A percentile compares a stretch with the other conserved stretches of the same genome.
phyloP scores from a whole-genome alignment of 2,797 vertebrate species.

The Ispidina picta region DNA sequence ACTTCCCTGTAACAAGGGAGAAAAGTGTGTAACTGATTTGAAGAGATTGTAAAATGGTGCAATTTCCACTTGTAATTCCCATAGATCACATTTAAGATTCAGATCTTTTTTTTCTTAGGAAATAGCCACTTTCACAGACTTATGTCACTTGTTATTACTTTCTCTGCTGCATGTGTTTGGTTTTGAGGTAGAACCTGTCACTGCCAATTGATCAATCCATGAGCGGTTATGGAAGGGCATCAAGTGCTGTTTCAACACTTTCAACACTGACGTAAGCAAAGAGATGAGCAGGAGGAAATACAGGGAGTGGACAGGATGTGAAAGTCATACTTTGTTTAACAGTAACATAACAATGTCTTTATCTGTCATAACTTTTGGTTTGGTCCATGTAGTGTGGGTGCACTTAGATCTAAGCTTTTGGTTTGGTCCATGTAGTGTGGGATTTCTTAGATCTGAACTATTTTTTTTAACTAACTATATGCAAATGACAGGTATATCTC shows the following conservation, averaged over 20 bases:
- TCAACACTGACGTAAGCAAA: neutral
- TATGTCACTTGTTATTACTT: neutral
- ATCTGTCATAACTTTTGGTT: neutral
- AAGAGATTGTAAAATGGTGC: neutral
- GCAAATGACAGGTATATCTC: neutral
- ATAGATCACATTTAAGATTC: neutral
- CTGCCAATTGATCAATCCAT: neutral
- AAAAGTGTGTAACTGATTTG: neutral
- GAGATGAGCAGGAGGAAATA: neutral
- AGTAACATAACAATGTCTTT: neutral
- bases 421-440: neutral
- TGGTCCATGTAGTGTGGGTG: neutral
- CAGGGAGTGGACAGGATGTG: neutral
- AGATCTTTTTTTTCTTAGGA: neutral
- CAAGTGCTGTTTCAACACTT: accelerated
- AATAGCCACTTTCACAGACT: neutral
- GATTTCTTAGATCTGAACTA: neutral
- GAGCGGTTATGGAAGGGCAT: neutral
- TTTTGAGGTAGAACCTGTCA: neutral
- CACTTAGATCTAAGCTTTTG: neutral
- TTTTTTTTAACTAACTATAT: neutral
- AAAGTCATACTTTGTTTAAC: neutral
- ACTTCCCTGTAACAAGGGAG: neutral
- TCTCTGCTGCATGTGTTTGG: neutral
- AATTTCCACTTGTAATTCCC: neutral